A percentile compares a stretch with the other conserved stretches of the same genome.
Evolutionary conservation across 2,888 invertebrate genomes (phyloP).

Genomic region (Calameuta filiformis): DNA sequence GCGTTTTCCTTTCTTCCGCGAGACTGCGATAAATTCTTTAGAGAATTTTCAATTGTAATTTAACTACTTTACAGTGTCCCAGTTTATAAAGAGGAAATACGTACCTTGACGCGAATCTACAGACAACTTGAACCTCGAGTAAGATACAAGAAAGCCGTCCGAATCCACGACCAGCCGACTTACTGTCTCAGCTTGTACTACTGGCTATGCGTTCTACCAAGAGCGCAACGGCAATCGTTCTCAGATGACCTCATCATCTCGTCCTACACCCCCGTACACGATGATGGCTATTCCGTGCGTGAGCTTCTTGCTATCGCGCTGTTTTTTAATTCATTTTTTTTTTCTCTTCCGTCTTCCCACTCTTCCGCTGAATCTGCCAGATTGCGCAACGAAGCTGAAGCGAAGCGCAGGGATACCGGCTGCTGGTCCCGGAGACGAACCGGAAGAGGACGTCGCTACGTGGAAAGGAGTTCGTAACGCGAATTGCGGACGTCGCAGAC

Average conservation of each 20-base stretch:
- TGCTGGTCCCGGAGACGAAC: neutral
- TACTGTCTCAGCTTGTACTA: neutral
- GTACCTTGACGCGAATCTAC: neutral
- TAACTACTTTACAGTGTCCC: neutral
- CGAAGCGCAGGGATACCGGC: neutral
- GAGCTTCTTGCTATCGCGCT: slow-evolving; percentile 23
- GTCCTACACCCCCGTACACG: slow-evolving; percentile 44
- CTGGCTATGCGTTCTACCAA: neutral
- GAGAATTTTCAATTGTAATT: neutral
- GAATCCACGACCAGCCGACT: neutral
- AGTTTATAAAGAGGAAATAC: neutral
- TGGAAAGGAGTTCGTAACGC: neutral
- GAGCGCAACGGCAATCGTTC: slow-evolving; percentile 2
- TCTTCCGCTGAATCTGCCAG: neutral
- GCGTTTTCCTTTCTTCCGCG: neutral
- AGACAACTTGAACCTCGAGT: neutral
- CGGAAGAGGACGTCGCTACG: neutral
- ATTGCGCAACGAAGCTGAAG: neutral
- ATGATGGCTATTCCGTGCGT: slow-evolving; percentile 50
- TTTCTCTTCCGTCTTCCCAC: slow-evolving; percentile 13
- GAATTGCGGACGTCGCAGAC: neutral
- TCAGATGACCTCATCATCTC: slow-evolving; percentile 57
- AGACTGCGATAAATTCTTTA: neutral
- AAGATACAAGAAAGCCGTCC: neutral
- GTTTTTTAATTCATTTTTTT: slow-evolving; percentile 4